Percentiles rank a stretch among this genome's conserved stretches.
Conservation (phyloP, 2,797 vertebrate genomes). For the Oophaga sylvatica region DNA sequence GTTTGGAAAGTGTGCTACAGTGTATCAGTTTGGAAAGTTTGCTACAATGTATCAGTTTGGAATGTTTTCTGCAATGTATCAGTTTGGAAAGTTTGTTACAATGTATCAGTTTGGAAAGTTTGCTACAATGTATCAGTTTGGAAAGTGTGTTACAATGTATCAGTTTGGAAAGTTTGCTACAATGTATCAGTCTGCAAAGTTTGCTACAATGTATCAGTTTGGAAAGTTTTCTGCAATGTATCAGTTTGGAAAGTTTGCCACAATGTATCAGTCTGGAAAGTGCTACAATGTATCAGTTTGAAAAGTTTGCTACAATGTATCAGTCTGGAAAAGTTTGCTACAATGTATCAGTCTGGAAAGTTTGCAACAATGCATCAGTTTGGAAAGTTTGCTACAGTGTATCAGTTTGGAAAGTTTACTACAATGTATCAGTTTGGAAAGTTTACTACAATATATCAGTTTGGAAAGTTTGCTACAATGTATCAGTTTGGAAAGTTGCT, state of each 20-base stretch:
- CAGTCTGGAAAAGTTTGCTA: too few relatives aligned
- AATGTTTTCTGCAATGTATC: too few relatives aligned
- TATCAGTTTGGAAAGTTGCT: too few relatives aligned
- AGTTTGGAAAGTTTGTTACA: neutral
- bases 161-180: neutral
- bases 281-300: too few relatives aligned
- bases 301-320: neutral
- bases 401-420: too few relatives aligned
- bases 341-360: neutral
- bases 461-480: neutral
- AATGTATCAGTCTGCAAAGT: too few relatives aligned
- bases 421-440: neutral
- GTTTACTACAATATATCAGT: neutral
- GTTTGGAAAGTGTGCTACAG: neutral
- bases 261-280: too few relatives aligned
- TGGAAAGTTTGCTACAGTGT: neutral
- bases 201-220: too few relatives aligned
- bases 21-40: neutral
- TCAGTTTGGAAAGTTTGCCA: neutral
- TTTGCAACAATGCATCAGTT: neutral
- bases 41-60: too few relatives aligned
- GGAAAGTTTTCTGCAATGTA: neutral
- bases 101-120: neutral
- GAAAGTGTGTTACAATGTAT: too few relatives aligned
- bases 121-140: too few relatives aligned